Conservation (phyloP, 2,888 invertebrate genomes). For the Heliconius aoede region DNA sequence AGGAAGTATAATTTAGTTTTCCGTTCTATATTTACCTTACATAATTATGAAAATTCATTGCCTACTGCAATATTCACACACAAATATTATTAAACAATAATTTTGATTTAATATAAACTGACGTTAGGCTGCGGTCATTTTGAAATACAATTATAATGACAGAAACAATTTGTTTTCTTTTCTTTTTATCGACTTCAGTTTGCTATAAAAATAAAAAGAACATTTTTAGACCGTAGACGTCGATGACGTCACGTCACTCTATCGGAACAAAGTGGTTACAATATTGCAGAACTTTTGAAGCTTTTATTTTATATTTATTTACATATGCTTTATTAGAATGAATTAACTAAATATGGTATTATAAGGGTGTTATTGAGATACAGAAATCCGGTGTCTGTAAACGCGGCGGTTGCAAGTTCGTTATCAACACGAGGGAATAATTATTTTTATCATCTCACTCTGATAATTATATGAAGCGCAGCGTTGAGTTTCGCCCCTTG, state of each 20-base stretch:
- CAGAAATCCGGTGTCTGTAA: no score
- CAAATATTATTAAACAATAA: slow-evolving; percentile 1
- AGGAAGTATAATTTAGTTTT: background rate
- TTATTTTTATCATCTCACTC: no score
- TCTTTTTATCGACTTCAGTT: background rate
- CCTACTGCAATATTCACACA: background rate
- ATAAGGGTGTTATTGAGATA: no score
- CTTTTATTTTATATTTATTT: slow-evolving; percentile 5
- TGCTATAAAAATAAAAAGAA: slow-evolving; percentile 6
- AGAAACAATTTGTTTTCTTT: background rate
- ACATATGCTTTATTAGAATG: background rate
- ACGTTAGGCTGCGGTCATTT: background rate
- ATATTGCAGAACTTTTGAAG: background rate
- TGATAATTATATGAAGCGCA: no score
- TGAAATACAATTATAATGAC: no score
- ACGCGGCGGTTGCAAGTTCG: no score
- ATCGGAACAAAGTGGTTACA: background rate
- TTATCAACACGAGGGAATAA: no score
- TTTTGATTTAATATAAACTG: background rate
- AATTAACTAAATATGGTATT: background rate
- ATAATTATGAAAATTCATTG: no score
- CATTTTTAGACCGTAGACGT: background rate
- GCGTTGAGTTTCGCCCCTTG: no score
- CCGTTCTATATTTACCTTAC: no score
- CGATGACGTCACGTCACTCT: slow-evolving; percentile 8